Percentiles rank a stretch among this genome's conserved stretches.
Conservation (phyloP, 2,113 vertebrate species). For the Mola mola region DNA sequence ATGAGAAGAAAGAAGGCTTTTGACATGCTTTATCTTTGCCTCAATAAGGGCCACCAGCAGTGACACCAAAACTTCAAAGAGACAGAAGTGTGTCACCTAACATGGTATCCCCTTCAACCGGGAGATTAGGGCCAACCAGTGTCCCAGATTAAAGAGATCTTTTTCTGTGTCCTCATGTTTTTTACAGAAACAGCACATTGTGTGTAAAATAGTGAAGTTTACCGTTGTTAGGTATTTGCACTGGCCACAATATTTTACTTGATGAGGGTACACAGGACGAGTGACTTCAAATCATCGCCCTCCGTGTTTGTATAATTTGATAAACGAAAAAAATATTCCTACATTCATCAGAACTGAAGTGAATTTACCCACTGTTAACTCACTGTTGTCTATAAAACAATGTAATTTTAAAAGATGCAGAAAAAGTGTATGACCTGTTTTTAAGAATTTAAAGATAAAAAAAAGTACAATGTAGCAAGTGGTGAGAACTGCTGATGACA, state of each 20-base stretch:
- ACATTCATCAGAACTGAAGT: too few species aligned
- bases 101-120: slow-evolving; percentile 17
- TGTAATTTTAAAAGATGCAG: too few species aligned
- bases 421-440: too few species aligned
- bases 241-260: too few species aligned
- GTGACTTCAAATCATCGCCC: too few species aligned
- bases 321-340: too few species aligned
- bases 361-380: too few species aligned
- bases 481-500: background rate
- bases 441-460: too few species aligned
- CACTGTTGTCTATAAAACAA: too few species aligned
- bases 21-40: slow-evolving; percentile 52
- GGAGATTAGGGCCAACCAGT: slow-evolving; percentile 65
- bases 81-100: slow-evolving; percentile 62
- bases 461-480: background rate
- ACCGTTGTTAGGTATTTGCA: too few species aligned
- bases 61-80: slow-evolving; percentile 56
- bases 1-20: slow-evolving; percentile 51
- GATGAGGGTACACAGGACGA: too few species aligned
- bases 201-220: background rate
- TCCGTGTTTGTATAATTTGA: too few species aligned
- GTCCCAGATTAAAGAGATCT: slow-evolving; percentile 59
- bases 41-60: slow-evolving; percentile 33
- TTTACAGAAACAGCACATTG: slow-evolving; percentile 1
- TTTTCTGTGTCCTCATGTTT: slow-evolving; percentile 2